phyloP scores from a whole-genome alignment of 2,113 vertebrate species.

The Archilochus colubris region DNA sequence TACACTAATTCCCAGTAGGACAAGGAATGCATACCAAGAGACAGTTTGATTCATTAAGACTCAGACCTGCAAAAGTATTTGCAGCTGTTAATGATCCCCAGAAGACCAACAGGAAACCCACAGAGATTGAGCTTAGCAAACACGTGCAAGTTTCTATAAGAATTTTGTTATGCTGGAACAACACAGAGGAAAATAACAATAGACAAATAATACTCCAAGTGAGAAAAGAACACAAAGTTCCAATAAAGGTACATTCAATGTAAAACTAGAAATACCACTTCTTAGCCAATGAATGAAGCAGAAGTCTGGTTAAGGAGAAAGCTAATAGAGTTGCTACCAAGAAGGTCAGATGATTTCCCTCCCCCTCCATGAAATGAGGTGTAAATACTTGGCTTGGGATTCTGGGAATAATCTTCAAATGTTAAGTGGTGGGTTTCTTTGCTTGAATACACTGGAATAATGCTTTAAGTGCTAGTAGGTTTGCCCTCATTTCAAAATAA shows the following conservation, averaged over 20 bases:
- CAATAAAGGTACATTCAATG: neutral
- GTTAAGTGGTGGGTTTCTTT: neutral
- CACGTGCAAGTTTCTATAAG: neutral
- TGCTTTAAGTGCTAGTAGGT: neutral
- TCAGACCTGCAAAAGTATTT: slow-evolving; percentile 29
- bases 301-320: neutral
- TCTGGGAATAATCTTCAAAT: neutral
- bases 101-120: neutral
- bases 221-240: neutral
- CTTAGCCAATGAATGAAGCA: neutral
- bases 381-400: neutral
- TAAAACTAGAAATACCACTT: neutral
- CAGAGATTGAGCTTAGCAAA: neutral
- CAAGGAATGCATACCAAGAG: neutral
- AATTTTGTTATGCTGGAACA: neutral
- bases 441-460: neutral
- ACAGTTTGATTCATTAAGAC: slow-evolving; percentile 19
- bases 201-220: neutral
- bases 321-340: neutral
- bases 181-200: neutral
- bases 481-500: neutral
- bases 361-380: neutral
- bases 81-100: slow-evolving; percentile 26
- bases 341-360: neutral
- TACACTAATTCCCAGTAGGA: neutral